Base-by-base conservation (phyloP, 2,888 invertebrate species). In the Phaonia tiefii region DNA sequence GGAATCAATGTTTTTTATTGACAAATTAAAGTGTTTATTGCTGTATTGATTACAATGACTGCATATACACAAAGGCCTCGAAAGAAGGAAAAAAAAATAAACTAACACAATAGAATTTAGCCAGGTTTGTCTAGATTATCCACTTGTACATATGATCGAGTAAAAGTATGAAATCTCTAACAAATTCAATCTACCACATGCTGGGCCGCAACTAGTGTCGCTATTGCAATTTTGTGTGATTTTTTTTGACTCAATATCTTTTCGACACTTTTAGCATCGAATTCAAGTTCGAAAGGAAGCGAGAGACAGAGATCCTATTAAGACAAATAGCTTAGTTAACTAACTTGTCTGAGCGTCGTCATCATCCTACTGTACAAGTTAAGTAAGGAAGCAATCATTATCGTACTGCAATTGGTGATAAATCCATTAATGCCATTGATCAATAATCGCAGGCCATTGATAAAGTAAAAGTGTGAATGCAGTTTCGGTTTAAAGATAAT, bases 21-120 rank as follows among this genome's bases (percentile, higher is more conserved):
- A 83, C 83, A 83, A 83, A 81, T 81, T 66, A 63, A 75, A 79
- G 75, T 75, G 49, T 75, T 83, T 81, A 81, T 72, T 39, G 75
- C 17, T 67, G 26, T 74, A 67, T 69, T 79, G 78, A 74, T 73
- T 73, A 51, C 78, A 72, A 42, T 69, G 56, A 15, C 22, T 13
- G 15, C 17, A 31, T 17, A 51, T 31, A 42, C 8, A 20, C 8
- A 20, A 42, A 56, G 25, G 25, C 42, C 20, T 56, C 22, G 2
- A 11, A 42, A 15, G 2, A 54, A 4, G 22, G 22, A 51, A 10
- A 22, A 22, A 51, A 22, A 20, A 4, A 20, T 51, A 22, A 1
- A 4, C 22, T 10, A 1, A 51, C 51, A 15, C 20, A 1, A 39
- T 42, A 44, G 15, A 54, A 17, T 58, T 8, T 8, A 58, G 25